Base-by-base conservation (phyloP, 2,113 vertebrate genomes). In the Sclerurus mexicanus region DNA sequence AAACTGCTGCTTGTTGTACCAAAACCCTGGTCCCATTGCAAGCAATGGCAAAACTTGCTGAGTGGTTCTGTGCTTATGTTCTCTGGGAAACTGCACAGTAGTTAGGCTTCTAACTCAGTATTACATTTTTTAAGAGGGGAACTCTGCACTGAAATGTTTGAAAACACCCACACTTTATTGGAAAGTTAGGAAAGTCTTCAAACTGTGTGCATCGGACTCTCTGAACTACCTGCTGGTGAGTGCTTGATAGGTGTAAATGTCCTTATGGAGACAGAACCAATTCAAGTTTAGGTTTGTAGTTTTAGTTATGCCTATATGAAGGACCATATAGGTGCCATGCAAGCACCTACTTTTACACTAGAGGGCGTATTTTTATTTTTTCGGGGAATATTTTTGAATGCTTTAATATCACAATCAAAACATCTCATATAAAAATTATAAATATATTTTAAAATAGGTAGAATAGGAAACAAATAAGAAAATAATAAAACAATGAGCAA, bases 221-320 rank as follows among this genome's bases (percentile, higher is more conserved):
- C 67, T 76, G 75, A 93, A 24, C 74, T 81, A 37, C n/a, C 62
- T 21, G 12, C 9, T 69, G 39, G 8, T 63, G 42, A 67, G 33
- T 24, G 10, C 35, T 83, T 1, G 0, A 7, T 16, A 31, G 59
- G 10, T 2, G 1, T 35, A 18, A 13, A 79, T 22, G 19, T 67
- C 24, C 39, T 33, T 55, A 15, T 9, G 0, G 9, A 80, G n/a
- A 20, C 14, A 72, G 28, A 74, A n/a, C 2, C 33, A 56, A 3
- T 58, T 49, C 56, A 72, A 82, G 17, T 44, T 44, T 9, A 47
- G 37, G 18, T 63, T 89, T 80, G 12, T 33, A 44, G 14, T 72
- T 89, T 50, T 28, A 49, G 15, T 72, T 90, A 23, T 3, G 31
- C 20, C 27, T 18, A 1, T 40, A 12, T 52, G 39, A 68, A 39